Conservation (phyloP, 2,888 invertebrate genomes). For the Tipula helvola region DNA sequence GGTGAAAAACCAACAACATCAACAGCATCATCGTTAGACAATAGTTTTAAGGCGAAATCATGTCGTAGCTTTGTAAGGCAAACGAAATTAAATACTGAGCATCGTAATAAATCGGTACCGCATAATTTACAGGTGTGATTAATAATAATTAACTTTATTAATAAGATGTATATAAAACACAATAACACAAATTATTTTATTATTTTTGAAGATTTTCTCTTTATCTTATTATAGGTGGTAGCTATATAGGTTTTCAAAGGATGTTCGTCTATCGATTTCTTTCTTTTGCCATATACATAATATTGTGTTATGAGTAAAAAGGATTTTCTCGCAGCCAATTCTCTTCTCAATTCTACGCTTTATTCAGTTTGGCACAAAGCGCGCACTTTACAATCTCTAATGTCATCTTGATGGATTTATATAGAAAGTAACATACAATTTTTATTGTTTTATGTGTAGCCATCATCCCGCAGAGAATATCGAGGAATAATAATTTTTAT, state of each 20-base stretch:
- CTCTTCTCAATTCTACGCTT: background rate
- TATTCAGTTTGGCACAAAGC: background rate
- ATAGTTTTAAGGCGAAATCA: slow-evolving; percentile 22
- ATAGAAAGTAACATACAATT: background rate
- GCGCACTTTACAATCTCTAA: background rate
- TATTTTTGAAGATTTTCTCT: background rate
- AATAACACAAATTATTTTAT: background rate
- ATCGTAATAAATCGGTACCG: slow-evolving; percentile 26
- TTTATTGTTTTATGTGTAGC: background rate
- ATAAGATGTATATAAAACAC: background rate
- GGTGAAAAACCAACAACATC: slow-evolving; percentile 12
- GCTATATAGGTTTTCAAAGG: background rate
- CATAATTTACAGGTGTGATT: slow-evolving; percentile 23
- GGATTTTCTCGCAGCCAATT: background rate
- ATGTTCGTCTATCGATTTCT: background rate
- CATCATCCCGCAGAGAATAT: background rate
- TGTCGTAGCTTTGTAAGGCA: slow-evolving; percentile 24
- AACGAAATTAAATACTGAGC: slow-evolving; percentile 22
- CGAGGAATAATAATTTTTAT: background rate
- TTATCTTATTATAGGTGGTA: background rate
- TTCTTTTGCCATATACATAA: background rate
- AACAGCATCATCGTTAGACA: slow-evolving; percentile 16
- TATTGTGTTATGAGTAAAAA: background rate
- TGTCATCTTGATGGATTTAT: background rate
- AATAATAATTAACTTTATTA: background rate